Conservation (phyloP, 2,113 vertebrate genomes). For the Pampusana beccarii region DNA sequence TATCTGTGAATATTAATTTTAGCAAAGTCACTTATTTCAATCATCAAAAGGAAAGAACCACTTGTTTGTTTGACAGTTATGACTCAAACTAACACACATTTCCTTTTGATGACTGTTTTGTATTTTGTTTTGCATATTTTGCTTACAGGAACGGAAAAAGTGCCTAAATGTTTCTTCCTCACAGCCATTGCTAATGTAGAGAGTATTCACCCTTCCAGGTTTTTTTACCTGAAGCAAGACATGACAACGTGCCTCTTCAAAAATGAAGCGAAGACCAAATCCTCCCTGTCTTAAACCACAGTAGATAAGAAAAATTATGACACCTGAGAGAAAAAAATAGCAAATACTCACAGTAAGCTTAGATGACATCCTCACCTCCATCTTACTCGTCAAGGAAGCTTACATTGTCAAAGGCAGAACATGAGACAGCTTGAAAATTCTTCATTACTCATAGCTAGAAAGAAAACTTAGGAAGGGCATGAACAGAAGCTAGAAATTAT, state of each 20-base stretch:
- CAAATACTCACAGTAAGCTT: neutral
- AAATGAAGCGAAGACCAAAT: neutral
- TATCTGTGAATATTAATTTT: slow-evolving; percentile 25
- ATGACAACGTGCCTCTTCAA: neutral
- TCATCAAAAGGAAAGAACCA: slow-evolving; percentile 45
- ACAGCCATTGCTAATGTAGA: neutral
- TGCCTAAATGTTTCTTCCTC: neutral
- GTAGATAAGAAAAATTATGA: neutral
- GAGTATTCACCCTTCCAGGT: neutral
- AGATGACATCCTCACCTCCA: neutral
- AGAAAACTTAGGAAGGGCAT: neutral
- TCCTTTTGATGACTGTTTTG: neutral
- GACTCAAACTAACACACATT: neutral
- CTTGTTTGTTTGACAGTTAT: slow-evolving; percentile 19
- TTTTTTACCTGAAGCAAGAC: neutral
- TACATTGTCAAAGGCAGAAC: neutral
- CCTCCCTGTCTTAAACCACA: neutral
- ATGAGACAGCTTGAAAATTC: neutral
- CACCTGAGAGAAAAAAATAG: neutral
- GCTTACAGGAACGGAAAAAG: neutral
- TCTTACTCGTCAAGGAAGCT: neutral
- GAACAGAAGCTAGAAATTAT: neutral
- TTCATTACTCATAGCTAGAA: neutral
- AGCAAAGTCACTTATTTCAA: slow-evolving; percentile 66
- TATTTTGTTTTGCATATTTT: neutral